phyloP scores from a whole-genome alignment of 2,888 invertebrate genomes.

The Lithosia quadra region DNA sequence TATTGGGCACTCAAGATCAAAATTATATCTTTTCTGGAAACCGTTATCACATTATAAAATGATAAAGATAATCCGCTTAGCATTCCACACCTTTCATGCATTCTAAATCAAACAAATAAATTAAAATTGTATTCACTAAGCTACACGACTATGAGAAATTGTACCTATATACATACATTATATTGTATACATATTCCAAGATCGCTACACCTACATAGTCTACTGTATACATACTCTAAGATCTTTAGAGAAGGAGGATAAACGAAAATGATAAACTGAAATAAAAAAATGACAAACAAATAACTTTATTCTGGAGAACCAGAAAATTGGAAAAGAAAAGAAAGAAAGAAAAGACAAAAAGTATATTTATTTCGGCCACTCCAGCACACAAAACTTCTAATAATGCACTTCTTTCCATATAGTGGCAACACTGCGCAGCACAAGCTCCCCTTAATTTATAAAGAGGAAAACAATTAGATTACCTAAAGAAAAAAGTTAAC shows the following conservation, averaged over 20 bases:
- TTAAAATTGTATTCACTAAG: slow-evolving; percentile 16
- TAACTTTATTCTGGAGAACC: too few species aligned
- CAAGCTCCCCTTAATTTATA: too few species aligned
- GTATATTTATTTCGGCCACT: too few species aligned
- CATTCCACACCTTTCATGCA: slow-evolving; percentile 13
- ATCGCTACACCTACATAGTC: too few species aligned
- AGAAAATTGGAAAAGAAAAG: too few species aligned
- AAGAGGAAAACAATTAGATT: too few species aligned
- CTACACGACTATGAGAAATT: not conserved
- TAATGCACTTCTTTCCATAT: too few species aligned
- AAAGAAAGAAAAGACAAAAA: too few species aligned
- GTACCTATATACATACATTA: not conserved
- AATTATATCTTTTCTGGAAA: not conserved
- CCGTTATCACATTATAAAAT: slow-evolving; percentile 17
- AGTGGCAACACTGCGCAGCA: too few species aligned
- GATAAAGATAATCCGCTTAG: slow-evolving; percentile 30
- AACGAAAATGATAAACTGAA: not conserved
- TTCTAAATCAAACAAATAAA: slow-evolving; percentile 8
- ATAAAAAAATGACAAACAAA: too few species aligned
- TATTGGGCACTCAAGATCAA: not conserved
- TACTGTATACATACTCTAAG: not conserved
- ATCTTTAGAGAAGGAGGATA: not conserved
- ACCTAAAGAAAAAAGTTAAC: too few species aligned
- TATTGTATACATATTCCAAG: not conserved
- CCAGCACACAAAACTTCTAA: too few species aligned